phyloP scores from a whole-genome alignment of 2,797 vertebrate genomes.

The Ctenochaetus hawaiiensis region DNA sequence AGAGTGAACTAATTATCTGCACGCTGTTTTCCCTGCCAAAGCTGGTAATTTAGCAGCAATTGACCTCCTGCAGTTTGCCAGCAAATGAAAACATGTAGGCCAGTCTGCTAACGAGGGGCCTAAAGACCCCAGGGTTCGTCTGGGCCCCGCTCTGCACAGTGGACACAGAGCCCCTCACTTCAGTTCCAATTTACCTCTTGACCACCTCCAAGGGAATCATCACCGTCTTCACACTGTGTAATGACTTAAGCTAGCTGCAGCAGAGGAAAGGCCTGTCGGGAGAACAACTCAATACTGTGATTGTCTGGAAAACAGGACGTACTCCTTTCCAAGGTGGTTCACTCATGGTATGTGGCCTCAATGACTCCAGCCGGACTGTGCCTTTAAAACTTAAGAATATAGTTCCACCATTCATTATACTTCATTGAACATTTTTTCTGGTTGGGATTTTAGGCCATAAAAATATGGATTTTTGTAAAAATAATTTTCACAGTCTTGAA shows the following conservation, averaged over 20 bases:
- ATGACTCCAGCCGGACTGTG: slow-evolving; percentile 38
- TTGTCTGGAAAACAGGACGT: slow-evolving; percentile 65
- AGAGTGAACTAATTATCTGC: slow-evolving; percentile 88
- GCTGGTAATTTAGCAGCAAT: slow-evolving; percentile 87
- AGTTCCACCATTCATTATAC: slow-evolving; percentile 13
- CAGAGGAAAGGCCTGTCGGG: slow-evolving; percentile 55
- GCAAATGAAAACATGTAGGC: slow-evolving; percentile 86
- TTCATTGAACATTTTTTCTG: slow-evolving; percentile 21
- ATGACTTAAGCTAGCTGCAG: slow-evolving; percentile 62
- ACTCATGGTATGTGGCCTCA: slow-evolving; percentile 39
- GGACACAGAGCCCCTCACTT: slow-evolving; percentile 77
- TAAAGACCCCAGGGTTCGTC: slow-evolving; percentile 73
- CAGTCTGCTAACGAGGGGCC: slow-evolving; percentile 83
- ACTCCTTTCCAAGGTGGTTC: slow-evolving; percentile 42
- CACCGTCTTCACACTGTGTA: slow-evolving; percentile 68
- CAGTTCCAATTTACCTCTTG: slow-evolving; percentile 80
- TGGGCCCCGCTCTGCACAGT: slow-evolving; percentile 59
- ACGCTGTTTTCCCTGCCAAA: slow-evolving; percentile 87
- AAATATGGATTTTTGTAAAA: slow-evolving; percentile 22
- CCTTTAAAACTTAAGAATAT: slow-evolving; percentile 1
- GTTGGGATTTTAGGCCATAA: slow-evolving; percentile 21
- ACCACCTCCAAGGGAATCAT: slow-evolving; percentile 76
- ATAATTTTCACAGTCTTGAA: not conserved
- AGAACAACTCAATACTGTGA: slow-evolving; percentile 65
- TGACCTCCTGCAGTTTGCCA: slow-evolving; percentile 87